Base-by-base conservation (phyloP, 2,888 invertebrate species). In the Cephus nigrinus region DNA sequence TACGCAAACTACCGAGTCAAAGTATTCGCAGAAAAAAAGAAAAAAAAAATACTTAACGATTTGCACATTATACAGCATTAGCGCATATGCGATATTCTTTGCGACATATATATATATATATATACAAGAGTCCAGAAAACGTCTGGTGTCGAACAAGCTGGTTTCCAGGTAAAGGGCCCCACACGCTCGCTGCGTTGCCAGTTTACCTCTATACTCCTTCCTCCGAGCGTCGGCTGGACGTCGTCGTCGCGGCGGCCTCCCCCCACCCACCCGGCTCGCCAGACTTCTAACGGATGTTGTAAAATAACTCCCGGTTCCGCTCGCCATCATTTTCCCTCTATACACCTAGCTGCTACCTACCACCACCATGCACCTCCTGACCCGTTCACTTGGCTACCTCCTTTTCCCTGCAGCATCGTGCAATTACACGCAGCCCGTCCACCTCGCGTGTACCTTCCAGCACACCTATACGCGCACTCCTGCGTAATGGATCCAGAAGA, bases 161-260 rank as follows among this genome's bases (percentile, higher is more conserved):
- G 80, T 84, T 55, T 84, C 83, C 84, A 82, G 84, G 84, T 84
- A 84, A 83, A 84, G 82, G 83, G 83, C 82, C 78, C 81, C 74
- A 73, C 69, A 69, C 69, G 75, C 76, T 82, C 83, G 80, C 40
- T 55, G 76, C 80, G 84, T 84, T 84, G 84, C 84, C 84, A 80
- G 80, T 76, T 84, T 76, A 55, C 81, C 80, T 79, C 30, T 31
- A 9, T 34, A 12, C 74, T 73, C 35, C n/a, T 35, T 35, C 23
- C 71, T 3, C 30, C 11, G 23, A 33, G 35, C 34, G 31, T 73
- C 34, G 74, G 74, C 34, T 73, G 74, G 74, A 73, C 34, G 33
- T 12, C n/a, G 35, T 30, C 73, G 73, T 73, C 35, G 35, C 74
- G 33, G 71, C 32, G 71, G 12, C 71, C 23, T 3, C 30, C 71